Evolutionary conservation across 2,113 vertebrate genomes (phyloP).

Genomic region (Megaptera novaeangliae): DNA sequence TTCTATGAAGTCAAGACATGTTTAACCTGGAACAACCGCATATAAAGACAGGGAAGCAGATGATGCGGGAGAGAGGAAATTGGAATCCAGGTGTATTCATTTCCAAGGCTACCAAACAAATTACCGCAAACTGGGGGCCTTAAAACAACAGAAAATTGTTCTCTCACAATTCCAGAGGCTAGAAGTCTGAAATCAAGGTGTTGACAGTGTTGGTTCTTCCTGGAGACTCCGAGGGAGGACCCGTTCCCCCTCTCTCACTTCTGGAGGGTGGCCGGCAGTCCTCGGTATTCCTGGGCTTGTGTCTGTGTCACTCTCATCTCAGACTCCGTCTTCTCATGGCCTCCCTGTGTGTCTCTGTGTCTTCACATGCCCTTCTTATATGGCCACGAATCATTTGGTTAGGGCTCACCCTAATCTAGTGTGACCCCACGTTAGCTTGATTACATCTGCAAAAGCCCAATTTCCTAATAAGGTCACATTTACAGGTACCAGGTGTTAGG

Average conservation of each 20-base stretch:
- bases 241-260: neutral
- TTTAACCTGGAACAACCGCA: neutral
- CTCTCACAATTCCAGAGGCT: neutral
- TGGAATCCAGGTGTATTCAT: neutral
- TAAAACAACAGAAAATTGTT: neutral
- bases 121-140: neutral
- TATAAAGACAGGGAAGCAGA: neutral
- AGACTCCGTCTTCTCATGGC: neutral
- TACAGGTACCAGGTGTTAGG: neutral
- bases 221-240: neutral
- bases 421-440: neutral
- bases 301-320: rapidly evolving
- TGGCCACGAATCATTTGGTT: neutral
- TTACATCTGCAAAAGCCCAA: neutral
- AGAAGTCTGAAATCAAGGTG: neutral
- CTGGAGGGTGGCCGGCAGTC: neutral
- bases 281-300: neutral
- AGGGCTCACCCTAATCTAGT: neutral
- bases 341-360: neutral
- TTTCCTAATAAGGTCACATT: neutral
- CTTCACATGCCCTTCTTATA: neutral
- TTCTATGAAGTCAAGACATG: neutral
- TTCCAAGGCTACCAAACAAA: neutral
- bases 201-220: neutral
- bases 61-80: neutral